Percentiles rank a stretch among this genome's conserved stretches.
Evolutionary conservation across 2,888 invertebrate genomes (phyloP).

Genomic region (Argyra leucocephala): DNA sequence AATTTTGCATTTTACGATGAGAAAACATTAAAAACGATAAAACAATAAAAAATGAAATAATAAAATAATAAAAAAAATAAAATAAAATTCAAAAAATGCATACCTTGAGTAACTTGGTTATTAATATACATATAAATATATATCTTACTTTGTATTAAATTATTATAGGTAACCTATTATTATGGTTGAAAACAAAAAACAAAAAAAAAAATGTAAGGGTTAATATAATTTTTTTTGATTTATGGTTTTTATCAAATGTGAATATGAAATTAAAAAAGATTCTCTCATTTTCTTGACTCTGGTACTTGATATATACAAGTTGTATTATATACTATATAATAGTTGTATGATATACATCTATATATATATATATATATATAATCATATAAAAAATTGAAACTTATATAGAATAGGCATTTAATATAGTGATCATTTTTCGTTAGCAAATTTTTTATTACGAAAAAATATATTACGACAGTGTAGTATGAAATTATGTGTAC

Average conservation of each 20-base stretch:
- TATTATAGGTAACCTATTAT: constrained; percentile 2
- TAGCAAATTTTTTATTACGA: no score
- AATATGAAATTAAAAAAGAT: background rate
- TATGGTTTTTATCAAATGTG: background rate
- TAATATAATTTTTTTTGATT: background rate
- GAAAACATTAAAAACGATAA: background rate
- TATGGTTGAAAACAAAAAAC: no score
- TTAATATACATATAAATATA: background rate
- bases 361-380: no score
- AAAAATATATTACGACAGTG: no score
- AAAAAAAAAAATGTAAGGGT: no score
- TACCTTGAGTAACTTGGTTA: background rate
- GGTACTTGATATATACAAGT: background rate
- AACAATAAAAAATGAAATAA: background rate
- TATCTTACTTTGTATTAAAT: background rate
- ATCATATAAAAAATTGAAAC: no score
- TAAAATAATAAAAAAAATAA: background rate
- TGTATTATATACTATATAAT: no score
- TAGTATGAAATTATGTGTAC: no score
- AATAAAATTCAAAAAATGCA: background rate
- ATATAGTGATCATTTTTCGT: no score
- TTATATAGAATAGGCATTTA: no score
- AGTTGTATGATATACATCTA: no score
- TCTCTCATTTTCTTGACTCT: background rate
- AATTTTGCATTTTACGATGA: background rate